phyloP scores from a whole-genome alignment of 2,888 invertebrate species.

The Nemotelus pantherinus region DNA sequence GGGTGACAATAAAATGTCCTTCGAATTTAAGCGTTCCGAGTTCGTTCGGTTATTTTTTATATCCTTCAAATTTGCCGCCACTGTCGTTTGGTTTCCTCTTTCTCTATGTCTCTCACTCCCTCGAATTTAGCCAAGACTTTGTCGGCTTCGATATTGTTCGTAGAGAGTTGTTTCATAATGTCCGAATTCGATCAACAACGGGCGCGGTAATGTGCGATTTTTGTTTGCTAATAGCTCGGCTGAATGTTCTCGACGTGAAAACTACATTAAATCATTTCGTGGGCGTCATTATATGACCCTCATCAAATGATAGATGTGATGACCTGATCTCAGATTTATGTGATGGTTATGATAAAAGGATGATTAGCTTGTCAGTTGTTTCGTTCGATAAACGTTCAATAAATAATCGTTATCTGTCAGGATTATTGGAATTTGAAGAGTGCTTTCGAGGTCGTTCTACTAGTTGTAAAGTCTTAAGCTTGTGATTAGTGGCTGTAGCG shows the following conservation, averaged over 20 bases:
- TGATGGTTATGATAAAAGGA: not conserved
- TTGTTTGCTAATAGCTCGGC: not conserved
- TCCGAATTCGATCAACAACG: not conserved
- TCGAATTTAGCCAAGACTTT: too few species aligned
- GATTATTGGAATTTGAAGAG: too few species aligned
- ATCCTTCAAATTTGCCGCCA: not conserved
- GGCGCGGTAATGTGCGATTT: conserved; percentile 11
- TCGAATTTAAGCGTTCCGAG: not conserved
- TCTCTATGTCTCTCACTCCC: too few species aligned
- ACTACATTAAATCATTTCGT: not conserved
- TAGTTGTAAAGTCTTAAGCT: too few species aligned
- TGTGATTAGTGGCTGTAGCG: too few species aligned
- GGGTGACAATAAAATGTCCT: conserved; percentile 39
- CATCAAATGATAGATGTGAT: conserved; percentile 18
- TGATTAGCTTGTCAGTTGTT: too few species aligned
- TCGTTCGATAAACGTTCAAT: too few species aligned
- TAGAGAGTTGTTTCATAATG: not conserved
- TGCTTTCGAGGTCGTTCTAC: too few species aligned
- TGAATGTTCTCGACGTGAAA: not conserved
- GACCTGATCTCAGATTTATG: not conserved
- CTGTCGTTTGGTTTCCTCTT: too few species aligned
- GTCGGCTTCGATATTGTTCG: not conserved
- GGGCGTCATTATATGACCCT: not conserved
- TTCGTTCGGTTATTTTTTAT: not conserved
- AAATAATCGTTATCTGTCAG: too few species aligned